Conservation (phyloP, 1,140 invertebrate genomes). For the Macrosteles quadrilineatus region DNA sequence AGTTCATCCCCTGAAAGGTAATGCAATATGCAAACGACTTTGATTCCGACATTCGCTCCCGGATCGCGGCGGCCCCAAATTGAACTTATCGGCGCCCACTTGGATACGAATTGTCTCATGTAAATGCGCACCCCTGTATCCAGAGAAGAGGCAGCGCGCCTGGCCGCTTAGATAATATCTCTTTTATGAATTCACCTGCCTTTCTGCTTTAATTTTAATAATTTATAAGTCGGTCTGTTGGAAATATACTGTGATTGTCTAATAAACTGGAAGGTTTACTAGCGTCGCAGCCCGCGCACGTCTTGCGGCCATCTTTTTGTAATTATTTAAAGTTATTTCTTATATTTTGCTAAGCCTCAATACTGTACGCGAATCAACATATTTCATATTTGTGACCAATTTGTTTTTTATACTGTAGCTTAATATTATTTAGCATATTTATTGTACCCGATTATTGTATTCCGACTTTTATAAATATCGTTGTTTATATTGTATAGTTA, state of each 20-base stretch:
- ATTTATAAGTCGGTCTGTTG: background rate
- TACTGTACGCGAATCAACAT: too few relatives aligned
- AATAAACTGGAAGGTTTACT: background rate
- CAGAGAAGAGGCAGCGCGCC: too few relatives aligned
- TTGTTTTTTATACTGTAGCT: too few relatives aligned
- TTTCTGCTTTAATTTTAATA: conserved; percentile 10
- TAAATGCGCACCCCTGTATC: background rate
- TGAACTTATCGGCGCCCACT: background rate
- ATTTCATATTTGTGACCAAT: too few relatives aligned
- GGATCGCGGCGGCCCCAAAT: background rate
- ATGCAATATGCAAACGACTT: conserved; percentile 1
- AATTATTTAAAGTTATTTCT: background rate
- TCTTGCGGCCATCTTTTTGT: background rate
- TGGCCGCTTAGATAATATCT: background rate
- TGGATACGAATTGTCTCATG: background rate
- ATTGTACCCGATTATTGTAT: too few relatives aligned
- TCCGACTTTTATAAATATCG: too few relatives aligned
- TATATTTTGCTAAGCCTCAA: too few relatives aligned
- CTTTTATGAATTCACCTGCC: conserved; percentile 8
- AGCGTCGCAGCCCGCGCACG: too few relatives aligned
- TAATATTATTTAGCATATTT: too few relatives aligned
- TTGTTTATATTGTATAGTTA: too few relatives aligned
- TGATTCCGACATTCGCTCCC: background rate
- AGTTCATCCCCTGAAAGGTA: background rate
- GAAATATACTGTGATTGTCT: background rate